Evolutionary conservation across 2,888 invertebrate genomes (phyloP), one percentile per base, ranked within the genome.

Genomic region (Ormyrus nitidulus): DNA sequence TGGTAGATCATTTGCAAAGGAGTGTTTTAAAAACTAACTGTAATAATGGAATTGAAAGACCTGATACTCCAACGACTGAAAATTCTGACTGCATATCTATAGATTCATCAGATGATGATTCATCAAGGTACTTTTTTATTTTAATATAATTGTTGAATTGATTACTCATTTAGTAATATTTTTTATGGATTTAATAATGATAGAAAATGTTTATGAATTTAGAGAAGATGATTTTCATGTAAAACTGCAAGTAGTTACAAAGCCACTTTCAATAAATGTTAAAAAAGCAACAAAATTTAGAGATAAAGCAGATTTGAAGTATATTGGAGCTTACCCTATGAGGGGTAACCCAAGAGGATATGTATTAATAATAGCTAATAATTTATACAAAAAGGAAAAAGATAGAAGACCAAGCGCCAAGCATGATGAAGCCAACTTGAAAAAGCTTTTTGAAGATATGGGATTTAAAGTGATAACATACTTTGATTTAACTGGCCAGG

Each of bases 331-430:
- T 70, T 90, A 90, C 79, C 85, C 85, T 0, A 90, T 90, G 90
- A 85, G 87, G 68, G 88, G 88, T 73, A 88, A 86, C 6, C 90
- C 90, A 4, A 86, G 89, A 53, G 90, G 90, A 44, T 77, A 87
- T 10, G 89, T 90, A 59, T 84, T 90, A 61, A 85, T 90, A 64
- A 88, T 91, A 56, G 87, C 89, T 6, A 88, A 89, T 66, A 86
- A 86, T 49, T 13, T 83, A 56, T 89, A 88, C 48, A 49, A 64
- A 0, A 51, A 77, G 13, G 53, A 77, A 11, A 58, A 79, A 4
- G 79, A 81, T 34, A 61, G 74, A 10, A 81, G 84, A 44, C 74
- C 77, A 7, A 85, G 90, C 3, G 89, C 89, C 0, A 77, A 82
- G 53, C 82, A 85, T 2, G 90, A 91, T 56, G 86, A 86, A 75